phyloP scores from a whole-genome alignment of 2,113 vertebrate genomes.

The Entomyzon cyanotis region DNA sequence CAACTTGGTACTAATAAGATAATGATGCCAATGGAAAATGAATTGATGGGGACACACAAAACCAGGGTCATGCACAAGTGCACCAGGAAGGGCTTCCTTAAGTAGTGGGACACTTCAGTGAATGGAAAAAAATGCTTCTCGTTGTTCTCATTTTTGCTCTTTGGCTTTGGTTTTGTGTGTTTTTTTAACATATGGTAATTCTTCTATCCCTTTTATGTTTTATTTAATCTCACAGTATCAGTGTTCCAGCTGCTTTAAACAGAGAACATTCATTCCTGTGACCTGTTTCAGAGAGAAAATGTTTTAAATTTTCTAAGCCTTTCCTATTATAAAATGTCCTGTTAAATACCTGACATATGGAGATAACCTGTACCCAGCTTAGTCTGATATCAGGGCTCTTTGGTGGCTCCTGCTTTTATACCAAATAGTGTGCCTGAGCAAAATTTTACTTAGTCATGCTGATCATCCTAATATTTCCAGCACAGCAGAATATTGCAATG shows the following conservation, averaged over 20 bases:
- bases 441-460: neutral
- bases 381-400: neutral
- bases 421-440: neutral
- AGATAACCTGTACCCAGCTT: neutral
- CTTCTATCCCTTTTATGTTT: neutral
- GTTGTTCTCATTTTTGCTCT: neutral
- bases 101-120: neutral
- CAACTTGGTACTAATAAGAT: neutral
- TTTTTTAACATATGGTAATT: neutral
- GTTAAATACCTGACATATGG: neutral
- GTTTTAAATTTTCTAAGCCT: neutral
- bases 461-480: neutral
- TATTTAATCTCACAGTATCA: neutral
- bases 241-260: neutral
- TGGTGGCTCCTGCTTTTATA: neutral
- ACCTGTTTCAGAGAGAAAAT: neutral
- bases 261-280: neutral
- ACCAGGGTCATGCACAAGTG: neutral
- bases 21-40: neutral
- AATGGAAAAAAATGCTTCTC: neutral
- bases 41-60: neutral
- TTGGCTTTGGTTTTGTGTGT: neutral
- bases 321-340: neutral
- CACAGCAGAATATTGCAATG: neutral
- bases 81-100: neutral